Conservation (phyloP, 2,797 vertebrate species). For the Girardinus metallicus region DNA sequence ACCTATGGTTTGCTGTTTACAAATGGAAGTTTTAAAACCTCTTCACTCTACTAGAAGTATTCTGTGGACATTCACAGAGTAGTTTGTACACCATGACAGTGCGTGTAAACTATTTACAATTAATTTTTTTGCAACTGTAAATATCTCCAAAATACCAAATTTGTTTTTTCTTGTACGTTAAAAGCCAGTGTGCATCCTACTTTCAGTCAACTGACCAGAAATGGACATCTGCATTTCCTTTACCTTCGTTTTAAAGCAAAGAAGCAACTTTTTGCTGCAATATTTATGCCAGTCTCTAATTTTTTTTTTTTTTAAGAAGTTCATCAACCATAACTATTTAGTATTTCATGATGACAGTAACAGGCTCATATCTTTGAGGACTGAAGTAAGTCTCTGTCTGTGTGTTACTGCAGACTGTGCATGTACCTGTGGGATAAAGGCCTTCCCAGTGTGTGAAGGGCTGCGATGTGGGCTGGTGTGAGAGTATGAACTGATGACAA, state of each 20-base stretch:
- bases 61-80: neutral
- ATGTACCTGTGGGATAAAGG: constrained; percentile 63
- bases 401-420: neutral
- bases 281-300: neutral
- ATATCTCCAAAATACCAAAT: neutral
- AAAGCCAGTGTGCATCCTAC: neutral
- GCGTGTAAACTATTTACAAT: no score
- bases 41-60: neutral
- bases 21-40: neutral
- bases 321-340: neutral
- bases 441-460: constrained; percentile 61
- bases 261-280: neutral
- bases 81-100: neutral
- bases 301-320: neutral
- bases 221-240: neutral
- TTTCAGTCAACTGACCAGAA: neutral
- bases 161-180: neutral
- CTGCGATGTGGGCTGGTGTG: constrained; percentile 62
- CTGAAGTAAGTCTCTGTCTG: neutral
- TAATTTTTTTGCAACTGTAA: neutral
- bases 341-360: neutral
- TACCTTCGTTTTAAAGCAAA: neutral
- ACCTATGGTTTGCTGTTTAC: neutral
- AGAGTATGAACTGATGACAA: constrained; percentile 69
- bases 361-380: neutral